Base-by-base conservation (phyloP, 53 echinoderm and acorn worm genomes). In the Astropecten irregularis region DNA sequence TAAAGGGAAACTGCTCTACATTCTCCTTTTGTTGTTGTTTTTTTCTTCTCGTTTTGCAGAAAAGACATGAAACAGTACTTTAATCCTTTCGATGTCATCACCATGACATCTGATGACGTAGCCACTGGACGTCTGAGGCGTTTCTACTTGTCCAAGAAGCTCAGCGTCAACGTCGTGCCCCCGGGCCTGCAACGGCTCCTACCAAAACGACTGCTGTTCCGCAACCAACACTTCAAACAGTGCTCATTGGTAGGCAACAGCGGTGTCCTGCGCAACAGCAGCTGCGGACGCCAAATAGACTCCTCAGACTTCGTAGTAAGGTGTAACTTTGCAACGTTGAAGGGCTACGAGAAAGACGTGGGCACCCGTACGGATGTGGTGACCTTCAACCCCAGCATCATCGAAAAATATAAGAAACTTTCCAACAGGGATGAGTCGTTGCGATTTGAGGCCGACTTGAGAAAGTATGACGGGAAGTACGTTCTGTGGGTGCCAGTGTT, bases 21-120 rank as follows among this genome's bases (percentile, higher is more conserved):
- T n/a, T n/a, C n/a, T n/a, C n/a, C n/a, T n/a, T n/a, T n/a, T n/a
- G n/a, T n/a, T n/a, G n/a, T n/a, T n/a, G n/a, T 7, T 54, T 56
- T 85, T 48, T 15, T 49, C 3, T 37, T 53, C 55, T 65, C 15
- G 8, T 27, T n/a, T 54, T 49, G 18, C 69, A 95, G 95, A 66
- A 64, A 79, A 83, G 95, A 95, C 29, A 93, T 95, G 91, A 85
- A 77, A 49, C 82, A 82, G 39, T 93, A 89, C 84, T 93, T 95
- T 67, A 95, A 95, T 60, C 91, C 93, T 4, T 92, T 86, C 63
- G 93, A 95, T 57, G 93, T 95, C 57, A 93, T 95, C 48, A 95
- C 95, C 19, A 93, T 95, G 95, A 95, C 95, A 37, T 93, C 95
- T 49, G 95, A 95, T 84, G 95, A 95, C 86, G 93, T 90, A 53